Conservation (phyloP, 1,140 invertebrate species). For the Bombus pyrosoma region DNA sequence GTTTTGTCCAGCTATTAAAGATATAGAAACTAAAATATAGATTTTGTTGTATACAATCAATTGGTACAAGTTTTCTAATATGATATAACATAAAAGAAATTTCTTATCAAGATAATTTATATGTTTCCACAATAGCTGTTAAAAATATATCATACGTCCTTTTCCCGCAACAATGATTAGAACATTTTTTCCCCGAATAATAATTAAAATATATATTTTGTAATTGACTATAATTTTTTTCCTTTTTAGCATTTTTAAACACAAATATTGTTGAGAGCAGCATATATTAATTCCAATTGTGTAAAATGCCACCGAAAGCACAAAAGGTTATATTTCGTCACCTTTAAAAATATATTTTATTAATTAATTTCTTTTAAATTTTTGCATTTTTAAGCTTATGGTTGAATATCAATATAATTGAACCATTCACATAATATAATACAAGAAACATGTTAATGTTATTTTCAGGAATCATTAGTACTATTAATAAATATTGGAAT, state of each 20-base stretch:
- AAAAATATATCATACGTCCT: no score
- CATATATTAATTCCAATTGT: neutral
- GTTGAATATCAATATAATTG: neutral
- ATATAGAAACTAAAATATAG: no score
- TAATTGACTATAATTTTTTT: no score
- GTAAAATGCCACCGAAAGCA: slow-evolving; percentile 37
- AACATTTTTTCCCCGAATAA: neutral
- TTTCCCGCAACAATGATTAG: no score
- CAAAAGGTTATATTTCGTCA: slow-evolving; percentile 32
- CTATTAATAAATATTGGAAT: slow-evolving; percentile 62
- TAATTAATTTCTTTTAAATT: neutral
- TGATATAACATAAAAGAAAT: neutral
- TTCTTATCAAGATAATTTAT: neutral
- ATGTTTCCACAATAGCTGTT: neutral
- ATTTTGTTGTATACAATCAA: neutral
- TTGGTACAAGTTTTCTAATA: neutral
- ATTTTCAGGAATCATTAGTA: slow-evolving; percentile 57
- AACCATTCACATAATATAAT: neutral
- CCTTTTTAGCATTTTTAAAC: no score
- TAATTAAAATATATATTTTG: neutral
- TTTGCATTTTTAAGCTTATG: neutral
- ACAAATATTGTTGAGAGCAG: neutral
- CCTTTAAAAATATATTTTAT: neutral
- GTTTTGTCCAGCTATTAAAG: no score
- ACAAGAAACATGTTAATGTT: neutral